These are phyloP conservation scores for Elysia chlorotica DNA, from an alignment of 1,140 invertebrate species.

Conservation along the genomic window DNA sequence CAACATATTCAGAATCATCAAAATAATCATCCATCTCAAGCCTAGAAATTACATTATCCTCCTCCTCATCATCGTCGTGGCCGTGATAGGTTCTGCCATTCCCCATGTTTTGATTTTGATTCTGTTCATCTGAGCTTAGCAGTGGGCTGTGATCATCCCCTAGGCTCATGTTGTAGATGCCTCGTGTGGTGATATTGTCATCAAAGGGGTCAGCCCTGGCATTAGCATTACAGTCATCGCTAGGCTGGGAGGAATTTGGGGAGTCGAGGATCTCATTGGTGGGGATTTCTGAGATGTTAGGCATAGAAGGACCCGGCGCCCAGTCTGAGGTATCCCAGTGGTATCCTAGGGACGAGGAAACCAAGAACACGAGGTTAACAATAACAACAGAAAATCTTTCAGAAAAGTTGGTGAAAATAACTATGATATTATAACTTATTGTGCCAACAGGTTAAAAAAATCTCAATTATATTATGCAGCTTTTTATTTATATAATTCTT, in stretches of 20 bases:
- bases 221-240: slow-evolving; percentile 79
- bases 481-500: too few relatives aligned
- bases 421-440: too few relatives aligned
- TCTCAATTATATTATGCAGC: too few relatives aligned
- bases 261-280: slow-evolving; percentile 89
- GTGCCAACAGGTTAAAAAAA: too few relatives aligned
- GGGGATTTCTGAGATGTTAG: slow-evolving; percentile 90
- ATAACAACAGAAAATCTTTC: neutral
- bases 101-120: neutral
- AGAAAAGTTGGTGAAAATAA: too few relatives aligned
- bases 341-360: slow-evolving; percentile 70
- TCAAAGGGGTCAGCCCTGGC: slow-evolving; percentile 32
- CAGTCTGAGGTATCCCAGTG: slow-evolving; percentile 97
- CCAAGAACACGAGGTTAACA: neutral
- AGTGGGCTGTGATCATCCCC: slow-evolving; percentile 60
- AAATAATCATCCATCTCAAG: slow-evolving; percentile 65
- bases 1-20: slow-evolving; percentile 74
- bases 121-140: slow-evolving; percentile 11
- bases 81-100: neutral
- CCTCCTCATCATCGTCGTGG: slow-evolving; percentile 1
- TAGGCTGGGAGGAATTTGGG: slow-evolving; percentile 72
- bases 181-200: slow-evolving; percentile 21
- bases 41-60: neutral
- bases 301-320: slow-evolving; percentile 75
- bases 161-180: slow-evolving; percentile 70